A percentile compares a stretch with the other conserved stretches of the same genome.
Conservation (phyloP, 2,888 invertebrate genomes). For the Vanessa cardui region DNA sequence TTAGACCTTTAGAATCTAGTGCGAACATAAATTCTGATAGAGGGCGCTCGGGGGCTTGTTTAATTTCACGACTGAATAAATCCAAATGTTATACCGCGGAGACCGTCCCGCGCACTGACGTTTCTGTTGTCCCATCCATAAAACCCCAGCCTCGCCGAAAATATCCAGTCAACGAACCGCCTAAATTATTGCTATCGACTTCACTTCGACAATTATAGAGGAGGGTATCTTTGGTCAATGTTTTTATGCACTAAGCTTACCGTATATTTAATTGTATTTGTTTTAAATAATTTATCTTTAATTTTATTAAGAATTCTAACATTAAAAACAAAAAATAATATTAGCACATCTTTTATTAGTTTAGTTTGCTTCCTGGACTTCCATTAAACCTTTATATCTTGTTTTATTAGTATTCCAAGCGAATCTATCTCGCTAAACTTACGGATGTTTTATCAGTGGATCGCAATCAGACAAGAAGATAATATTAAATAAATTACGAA, state of each 20-base stretch:
- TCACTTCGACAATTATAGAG: conserved; percentile 16
- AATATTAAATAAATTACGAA: too few relatives aligned
- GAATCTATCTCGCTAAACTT: too few relatives aligned
- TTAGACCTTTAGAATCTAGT: conserved; percentile 73
- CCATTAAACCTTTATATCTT: too few relatives aligned
- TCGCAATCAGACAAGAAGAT: too few relatives aligned
- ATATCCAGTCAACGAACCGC: conserved; percentile 40
- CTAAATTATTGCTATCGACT: conserved; percentile 28
- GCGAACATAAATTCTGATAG: conserved; percentile 80
- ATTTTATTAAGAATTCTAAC: too few relatives aligned
- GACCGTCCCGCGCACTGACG: conserved; percentile 55
- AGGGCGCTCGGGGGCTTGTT: conserved; percentile 74
- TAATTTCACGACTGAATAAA: conserved; percentile 82
- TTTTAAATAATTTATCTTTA: neutral
- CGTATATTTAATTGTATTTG: neutral
- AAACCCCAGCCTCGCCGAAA: conserved; percentile 56
- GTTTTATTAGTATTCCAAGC: too few relatives aligned
- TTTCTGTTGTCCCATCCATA: conserved; percentile 66
- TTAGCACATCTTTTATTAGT: too few relatives aligned
- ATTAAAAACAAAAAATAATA: too few relatives aligned
- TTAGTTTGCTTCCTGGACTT: too few relatives aligned
- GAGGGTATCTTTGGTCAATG: neutral
- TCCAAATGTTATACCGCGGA: conserved; percentile 75
- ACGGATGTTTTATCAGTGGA: too few relatives aligned
- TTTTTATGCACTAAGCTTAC: neutral